Conservation (phyloP, 1,140 invertebrate species). For the Tenebrio molitor region DNA sequence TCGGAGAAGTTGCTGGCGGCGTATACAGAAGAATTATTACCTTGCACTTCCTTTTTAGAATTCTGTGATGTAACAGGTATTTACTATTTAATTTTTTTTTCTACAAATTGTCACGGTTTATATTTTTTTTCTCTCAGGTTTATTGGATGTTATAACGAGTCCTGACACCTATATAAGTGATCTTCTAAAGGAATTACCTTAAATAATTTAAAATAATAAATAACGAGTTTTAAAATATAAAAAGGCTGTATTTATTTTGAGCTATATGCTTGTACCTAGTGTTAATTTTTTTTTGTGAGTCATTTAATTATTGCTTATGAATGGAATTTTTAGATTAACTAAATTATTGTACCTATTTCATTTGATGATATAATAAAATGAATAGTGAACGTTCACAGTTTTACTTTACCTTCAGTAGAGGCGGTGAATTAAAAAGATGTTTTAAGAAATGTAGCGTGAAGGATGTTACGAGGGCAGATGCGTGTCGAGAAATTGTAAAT, state of each 20-base stretch:
- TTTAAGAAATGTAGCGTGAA: too few relatives aligned
- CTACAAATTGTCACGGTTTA: conserved; percentile 2
- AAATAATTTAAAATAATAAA: conserved; percentile 45
- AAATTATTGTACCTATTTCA: conserved; percentile 46
- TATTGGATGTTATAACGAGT: conserved; percentile 74
- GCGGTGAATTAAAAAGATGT: too few relatives aligned
- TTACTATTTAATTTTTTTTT: conserved; percentile 55
- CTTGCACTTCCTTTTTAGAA: conserved; percentile 90
- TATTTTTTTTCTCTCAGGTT: conserved; percentile 69
- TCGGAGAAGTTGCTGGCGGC: conserved; percentile 85
- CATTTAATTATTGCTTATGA: conserved; percentile 43
- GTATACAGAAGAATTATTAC: conserved; percentile 91
- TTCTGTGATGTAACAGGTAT: conserved; percentile 91
- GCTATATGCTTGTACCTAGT: conserved; percentile 39
- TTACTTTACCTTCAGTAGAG: too few relatives aligned
- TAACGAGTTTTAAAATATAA: conserved; percentile 40
- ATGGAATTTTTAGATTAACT: conserved; percentile 40
- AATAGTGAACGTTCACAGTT: conserved; percentile 21
- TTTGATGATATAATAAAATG: conserved; percentile 39
- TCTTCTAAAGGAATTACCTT: conserved; percentile 66
- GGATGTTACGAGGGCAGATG: too few relatives aligned
- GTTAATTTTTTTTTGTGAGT: conserved; percentile 34
- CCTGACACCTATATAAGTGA: conserved; percentile 73
- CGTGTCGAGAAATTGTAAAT: too few relatives aligned
- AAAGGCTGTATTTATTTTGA: conserved; percentile 43